These are phyloP conservation scores for Stegostoma tigrinum DNA, from an alignment of 2,113 vertebrate species.

Conservation along the genomic window DNA sequence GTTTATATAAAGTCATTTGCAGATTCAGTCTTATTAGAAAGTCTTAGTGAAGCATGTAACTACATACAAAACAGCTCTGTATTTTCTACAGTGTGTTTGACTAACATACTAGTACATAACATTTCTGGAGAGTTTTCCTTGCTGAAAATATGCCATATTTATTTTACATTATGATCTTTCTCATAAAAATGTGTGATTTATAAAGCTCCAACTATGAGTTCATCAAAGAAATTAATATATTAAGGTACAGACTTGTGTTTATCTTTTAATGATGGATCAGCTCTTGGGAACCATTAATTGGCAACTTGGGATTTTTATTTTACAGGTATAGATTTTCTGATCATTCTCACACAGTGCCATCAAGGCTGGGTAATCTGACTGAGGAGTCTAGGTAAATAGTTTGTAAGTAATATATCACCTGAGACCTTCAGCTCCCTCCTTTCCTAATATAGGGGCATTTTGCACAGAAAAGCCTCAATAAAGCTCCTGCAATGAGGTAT, in stretches of 20 bases:
- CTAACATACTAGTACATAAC: slow-evolving; percentile 42
- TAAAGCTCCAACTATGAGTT: not conserved
- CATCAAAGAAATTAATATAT: not conserved
- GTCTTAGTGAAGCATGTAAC: slow-evolving; percentile 48
- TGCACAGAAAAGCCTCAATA: not conserved
- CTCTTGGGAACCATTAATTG: slow-evolving; percentile 17
- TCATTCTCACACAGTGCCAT: not conserved
- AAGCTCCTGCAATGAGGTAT: not conserved
- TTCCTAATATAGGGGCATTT: not conserved
- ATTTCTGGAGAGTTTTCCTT: slow-evolving; percentile 48
- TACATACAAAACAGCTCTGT: slow-evolving; percentile 50
- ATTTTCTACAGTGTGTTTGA: slow-evolving; percentile 49
- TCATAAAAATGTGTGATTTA: not conserved
- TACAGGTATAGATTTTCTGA: not conserved
- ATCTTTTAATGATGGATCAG: slow-evolving; percentile 26
- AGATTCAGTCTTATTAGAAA: slow-evolving; percentile 41
- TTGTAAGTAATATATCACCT: not conserved
- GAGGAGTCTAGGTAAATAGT: not conserved
- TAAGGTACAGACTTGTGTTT: not conserved
- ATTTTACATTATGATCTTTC: not conserved
- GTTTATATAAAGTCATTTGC: slow-evolving; percentile 50
- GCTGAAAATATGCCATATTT: slow-evolving; percentile 45
- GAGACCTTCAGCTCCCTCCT: not conserved
- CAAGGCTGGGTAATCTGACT: not conserved
- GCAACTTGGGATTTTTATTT: not conserved